Percentiles rank a stretch among this genome's conserved stretches.
Evolutionary conservation across 2,113 vertebrate species (phyloP).

Genomic region (Anas platyrhynchos): DNA sequence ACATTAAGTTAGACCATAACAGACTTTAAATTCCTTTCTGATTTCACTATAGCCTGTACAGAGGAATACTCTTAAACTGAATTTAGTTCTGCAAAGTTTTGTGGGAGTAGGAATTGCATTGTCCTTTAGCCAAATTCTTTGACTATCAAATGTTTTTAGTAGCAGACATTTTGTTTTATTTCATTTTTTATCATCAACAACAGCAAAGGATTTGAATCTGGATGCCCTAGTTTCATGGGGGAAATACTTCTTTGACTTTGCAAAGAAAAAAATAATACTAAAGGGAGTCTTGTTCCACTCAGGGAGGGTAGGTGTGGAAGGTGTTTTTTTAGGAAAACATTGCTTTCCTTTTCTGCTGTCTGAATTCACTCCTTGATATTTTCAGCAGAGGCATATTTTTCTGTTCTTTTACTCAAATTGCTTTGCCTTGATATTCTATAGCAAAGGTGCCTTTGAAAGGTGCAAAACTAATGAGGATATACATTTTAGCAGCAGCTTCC

Average conservation of each 20-base stretch:
- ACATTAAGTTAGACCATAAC: not conserved
- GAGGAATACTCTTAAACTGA: not conserved
- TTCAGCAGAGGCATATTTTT: not conserved
- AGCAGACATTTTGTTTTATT: not conserved
- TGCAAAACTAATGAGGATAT: not conserved
- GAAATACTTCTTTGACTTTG: not conserved
- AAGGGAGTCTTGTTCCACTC: not conserved
- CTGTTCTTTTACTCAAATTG: not conserved
- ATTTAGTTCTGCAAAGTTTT: not conserved
- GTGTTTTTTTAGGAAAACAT: not conserved
- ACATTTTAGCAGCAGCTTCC: not conserved
- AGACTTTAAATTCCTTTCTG: not conserved
- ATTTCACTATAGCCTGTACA: not conserved
- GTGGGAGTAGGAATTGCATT: not conserved
- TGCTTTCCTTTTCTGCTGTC: not conserved
- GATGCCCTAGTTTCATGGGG: not conserved
- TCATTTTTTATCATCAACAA: not conserved
- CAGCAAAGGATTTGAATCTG: not conserved
- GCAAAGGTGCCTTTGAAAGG: not conserved
- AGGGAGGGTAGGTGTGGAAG: rapidly evolving
- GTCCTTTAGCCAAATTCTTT: not conserved
- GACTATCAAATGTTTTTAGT: not conserved
- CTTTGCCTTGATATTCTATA: not conserved
- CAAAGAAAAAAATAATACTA: not conserved
- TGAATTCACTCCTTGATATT: not conserved